Evolutionary conservation across 2,797 vertebrate species (phyloP), one percentile per base, ranked within the genome.

Genomic region (Pachyuromys duprasi): DNA sequence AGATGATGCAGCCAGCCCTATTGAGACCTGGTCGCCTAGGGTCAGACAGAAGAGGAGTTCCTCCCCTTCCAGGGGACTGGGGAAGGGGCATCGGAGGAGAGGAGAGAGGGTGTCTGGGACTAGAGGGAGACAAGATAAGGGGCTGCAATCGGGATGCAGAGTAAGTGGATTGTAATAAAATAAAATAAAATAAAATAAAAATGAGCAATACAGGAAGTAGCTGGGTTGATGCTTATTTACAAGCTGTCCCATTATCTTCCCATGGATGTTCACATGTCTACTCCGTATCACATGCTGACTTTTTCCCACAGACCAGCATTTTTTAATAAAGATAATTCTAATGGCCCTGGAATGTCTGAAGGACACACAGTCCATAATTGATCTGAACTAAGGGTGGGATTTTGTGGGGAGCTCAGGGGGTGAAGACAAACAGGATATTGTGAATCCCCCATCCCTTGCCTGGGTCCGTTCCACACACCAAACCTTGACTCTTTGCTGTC

Each of bases 391-490:
- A 91, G 8, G 2, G 15, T 12, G 57, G 28, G 45, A 5, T 11
- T 33, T 74, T 12, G 70, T 8, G 31, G 17, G n/a, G 57, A 65
- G 7, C 13, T 75, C 4, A 42, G 0, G 0, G 8, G 86, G 5
- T 62, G 28, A 0, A 65, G 33, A 76, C 15, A 15, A 3, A 5
- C 65, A 36, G 5, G n/a, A 76, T 17, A 33, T 3, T 0, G 8
- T 2, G 49, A 49, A 9, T 86, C 4, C 33, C 8, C 39, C 1
- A 53, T 36, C 13, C 17, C 4, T 28, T 55, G 13, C 26, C 0
- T n/a, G 8, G 1, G 0, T 22, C 2, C 79, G 24, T 45, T 53
- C 8, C 1, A 2, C 1, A 39, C 4, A 11, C 45, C 1, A 78
- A 75, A 5, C 36, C 39, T 67, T 45, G 20, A 45, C 12, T 75